A percentile compares a stretch with the other conserved stretches of the same genome.
These are phyloP conservation scores for Hydractinia symbiolongicarpus DNA, from an alignment of 30 jellyfish, hydroid and myxozoan species.

Conservation along the genomic window DNA sequence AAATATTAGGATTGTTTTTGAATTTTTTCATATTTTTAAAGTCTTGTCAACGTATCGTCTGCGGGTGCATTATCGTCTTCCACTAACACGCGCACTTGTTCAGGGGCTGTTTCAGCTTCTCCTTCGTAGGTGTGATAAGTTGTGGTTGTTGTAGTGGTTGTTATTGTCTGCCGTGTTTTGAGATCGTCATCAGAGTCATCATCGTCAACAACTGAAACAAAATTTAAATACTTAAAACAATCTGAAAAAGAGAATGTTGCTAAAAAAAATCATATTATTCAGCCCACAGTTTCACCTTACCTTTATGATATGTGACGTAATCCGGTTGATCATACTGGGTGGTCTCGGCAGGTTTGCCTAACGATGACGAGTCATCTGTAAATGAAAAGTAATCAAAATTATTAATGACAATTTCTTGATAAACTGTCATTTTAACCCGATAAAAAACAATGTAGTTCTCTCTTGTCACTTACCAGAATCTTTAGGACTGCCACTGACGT, in stretches of 20 bases:
- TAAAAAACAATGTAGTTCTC: not conserved
- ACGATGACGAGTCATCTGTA: no score
- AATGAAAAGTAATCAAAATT: not conserved
- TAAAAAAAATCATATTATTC: not conserved
- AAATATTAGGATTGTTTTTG: not conserved
- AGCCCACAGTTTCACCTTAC: not conserved
- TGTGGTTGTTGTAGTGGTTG: not conserved
- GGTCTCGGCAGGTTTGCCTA: no score
- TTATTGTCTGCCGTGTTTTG: not conserved
- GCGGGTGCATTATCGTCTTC: not conserved
- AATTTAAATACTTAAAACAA: not conserved
- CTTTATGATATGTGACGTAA: no score
- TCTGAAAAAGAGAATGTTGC: not conserved
- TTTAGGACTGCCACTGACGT: not conserved
- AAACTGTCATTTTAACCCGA: not conserved
- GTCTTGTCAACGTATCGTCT: slow-evolving; percentile 11
- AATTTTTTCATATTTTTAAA: not conserved
- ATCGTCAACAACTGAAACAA: not conserved
- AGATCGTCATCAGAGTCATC: not conserved
- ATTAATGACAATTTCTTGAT: not conserved
- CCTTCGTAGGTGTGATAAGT: not conserved
- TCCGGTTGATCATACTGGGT: no score
- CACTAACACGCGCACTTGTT: not conserved
- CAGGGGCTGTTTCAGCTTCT: not conserved
- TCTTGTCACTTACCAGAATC: not conserved